Evolutionary conservation across 1,140 invertebrate species (phyloP).

Genomic region (Colletes gigas): DNA sequence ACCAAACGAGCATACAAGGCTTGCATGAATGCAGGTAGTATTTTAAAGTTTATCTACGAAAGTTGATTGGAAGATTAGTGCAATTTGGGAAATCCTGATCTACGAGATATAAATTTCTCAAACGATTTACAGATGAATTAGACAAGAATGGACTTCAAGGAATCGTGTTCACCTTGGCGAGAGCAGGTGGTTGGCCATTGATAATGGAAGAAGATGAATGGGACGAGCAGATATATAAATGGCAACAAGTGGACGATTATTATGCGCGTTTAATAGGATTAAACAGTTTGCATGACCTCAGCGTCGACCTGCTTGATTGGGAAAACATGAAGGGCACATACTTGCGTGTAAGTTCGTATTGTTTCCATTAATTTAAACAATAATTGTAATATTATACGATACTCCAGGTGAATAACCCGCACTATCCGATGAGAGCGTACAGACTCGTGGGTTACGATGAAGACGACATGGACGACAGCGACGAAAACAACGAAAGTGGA

Average conservation of each 20-base stretch:
- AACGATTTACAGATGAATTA: slow-evolving; percentile 41
- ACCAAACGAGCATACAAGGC: not conserved
- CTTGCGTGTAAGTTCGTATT: not conserved
- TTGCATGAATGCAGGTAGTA: slow-evolving; percentile 39
- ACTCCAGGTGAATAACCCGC: slow-evolving; percentile 13
- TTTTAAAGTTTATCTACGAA: not conserved
- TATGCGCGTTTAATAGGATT: slow-evolving; percentile 52
- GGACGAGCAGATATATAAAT: slow-evolving; percentile 47
- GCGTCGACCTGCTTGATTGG: not conserved
- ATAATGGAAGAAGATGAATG: slow-evolving; percentile 61
- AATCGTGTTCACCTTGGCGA: slow-evolving; percentile 42
- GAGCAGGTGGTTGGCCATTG: slow-evolving; percentile 65
- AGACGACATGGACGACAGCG: not conserved
- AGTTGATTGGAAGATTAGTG: too few relatives aligned
- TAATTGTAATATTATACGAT: not conserved
- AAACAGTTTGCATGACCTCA: slow-evolving; percentile 45
- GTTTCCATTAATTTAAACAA: not conserved
- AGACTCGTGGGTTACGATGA: not conserved
- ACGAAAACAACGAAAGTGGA: slow-evolving; percentile 14
- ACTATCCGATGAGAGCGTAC: not conserved
- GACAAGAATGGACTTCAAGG: slow-evolving; percentile 53
- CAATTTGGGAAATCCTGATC: too few relatives aligned
- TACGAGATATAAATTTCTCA: not conserved
- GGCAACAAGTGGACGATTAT: slow-evolving; percentile 63
- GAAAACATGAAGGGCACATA: not conserved